Base-by-base conservation (phyloP, 1,140 invertebrate genomes). In the Laodelphax striatellus region DNA sequence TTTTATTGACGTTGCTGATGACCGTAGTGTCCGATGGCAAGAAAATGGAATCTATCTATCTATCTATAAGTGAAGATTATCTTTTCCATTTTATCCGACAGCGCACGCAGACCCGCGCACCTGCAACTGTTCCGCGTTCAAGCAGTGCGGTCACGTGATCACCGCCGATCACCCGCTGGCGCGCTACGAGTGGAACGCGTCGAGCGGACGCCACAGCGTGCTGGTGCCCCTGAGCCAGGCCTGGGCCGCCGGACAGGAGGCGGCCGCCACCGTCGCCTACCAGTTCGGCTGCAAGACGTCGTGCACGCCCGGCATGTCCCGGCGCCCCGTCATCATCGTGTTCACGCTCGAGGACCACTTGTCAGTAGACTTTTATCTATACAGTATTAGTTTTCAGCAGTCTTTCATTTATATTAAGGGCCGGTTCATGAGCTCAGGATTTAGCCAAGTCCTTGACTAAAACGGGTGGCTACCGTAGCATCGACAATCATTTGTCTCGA, bases 271-370 rank as follows among this genome's bases (percentile, higher is more conserved):
- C 3, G 79, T 88, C 64, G 78, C 85, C 0, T 90, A 83, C 69
- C 75, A 82, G 64, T 92, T 92, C 69, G 81, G 83, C 62, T 92
- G 90, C 70, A 86, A 89, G 67, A 89, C 86, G 57, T 87, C 83
- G 14, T 92, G 90, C 68, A 73, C 80, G 1, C 80, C 82, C 4
- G 89, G 90, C 0, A 89, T 91, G 72, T 90, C 90, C 68, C 70
- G 88, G 2, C 75, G 87, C 21, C 78, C 82, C 0, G 82, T 90
- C 0, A 82, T 86, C 63, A 72, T 92, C 6, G 76, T 92, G 10
- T 90, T 92, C 68, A 90, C 87, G 0, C 70, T 94, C 5, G 89
- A 92, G 69, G 53, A 31, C 10, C 54, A 24, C 17, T 24, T 53
- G 62, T 63, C 16, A 63, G 34, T 38, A 9, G 34, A 5, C 28